Evolutionary conservation across 64 coral and sea anemone species (phyloP), one percentile per base, ranked within the genome.

Genomic region (Dendronephthya gigantea): DNA sequence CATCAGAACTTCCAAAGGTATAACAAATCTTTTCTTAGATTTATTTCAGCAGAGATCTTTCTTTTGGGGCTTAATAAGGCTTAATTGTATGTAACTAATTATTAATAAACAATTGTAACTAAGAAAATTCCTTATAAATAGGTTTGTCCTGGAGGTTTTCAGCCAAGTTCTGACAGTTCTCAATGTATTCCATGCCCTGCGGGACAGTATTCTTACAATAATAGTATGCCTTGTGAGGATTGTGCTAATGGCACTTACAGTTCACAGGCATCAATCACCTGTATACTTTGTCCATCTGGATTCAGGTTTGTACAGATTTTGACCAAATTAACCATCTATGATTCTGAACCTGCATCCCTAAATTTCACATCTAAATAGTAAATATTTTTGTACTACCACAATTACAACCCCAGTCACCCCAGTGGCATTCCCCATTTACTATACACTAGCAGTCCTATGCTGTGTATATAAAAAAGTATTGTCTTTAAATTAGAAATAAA

Each of bases 211-310:
- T 8, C 72, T 34, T 79, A 79, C 29, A 79, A 79, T 39, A 79
- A 79, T 29, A 79, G 72, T 29, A 36, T 79, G 72, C 30, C 22
- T 49, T 97, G 94, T 40, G 62, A 97, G 50, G n/a, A 72, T 6
- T 97, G 94, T 93, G 37, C 87, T 41, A 84, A 39, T 82, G 94
- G 94, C 85, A 87, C 88, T 45, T 97, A 91, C 22, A 93, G 94
- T 58, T 83, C 88, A 13, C 83, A 70, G 50, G 92, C 89, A 70
- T 84, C 66, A 59, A 75, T 27, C 34, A 83, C 85, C 23, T 97
- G 94, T 28, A 90, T 56, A 12, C 27, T 89, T 23, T 97, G 94
- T 48, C 87, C 85, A 58, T 68, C 51, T 17, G 94, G 92, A 48
- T 84, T 89, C 47, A 89, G 93, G 94, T 97, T 84, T 91, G 94